Base-by-base conservation (phyloP, 92 coral and sea anemone genomes). In the Porites evermanni region DNA sequence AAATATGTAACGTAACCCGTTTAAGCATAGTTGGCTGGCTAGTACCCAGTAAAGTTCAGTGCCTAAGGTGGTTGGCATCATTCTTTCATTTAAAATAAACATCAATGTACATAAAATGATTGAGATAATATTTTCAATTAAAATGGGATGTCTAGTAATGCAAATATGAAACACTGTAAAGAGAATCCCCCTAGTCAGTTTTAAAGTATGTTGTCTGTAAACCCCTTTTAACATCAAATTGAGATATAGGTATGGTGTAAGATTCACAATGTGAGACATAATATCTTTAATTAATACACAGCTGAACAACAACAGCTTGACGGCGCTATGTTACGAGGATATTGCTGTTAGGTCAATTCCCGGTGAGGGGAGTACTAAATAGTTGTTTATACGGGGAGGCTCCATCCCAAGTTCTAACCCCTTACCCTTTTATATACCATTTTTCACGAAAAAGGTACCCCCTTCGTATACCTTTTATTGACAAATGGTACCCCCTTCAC, bases 1-100 rank as follows among this genome's bases (percentile, higher is more conserved):
- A 79, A 79, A 66, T 79, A 79, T 79, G 50, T 79, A 79, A 67
- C 52, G 14, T 79, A 65, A 2, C 67, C 67, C 19, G 47, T 79
- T 19, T 18, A 63, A 44, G 72, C 59, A 44, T 58, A 64, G 12
- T 20, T 78, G 38, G 6, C 71, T 78, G 12, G 20, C 17, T n/a
- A 66, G 75, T 54, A 60, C 44, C 44, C 56, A 23, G 70, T 64
- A 19, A n/a, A 64, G 44, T 78, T 65, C 72, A 64, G 82, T 79
- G 59, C 72, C 65, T 78, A 19, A 47, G 47, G 72, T 79, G 32
- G 65, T 80, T 69, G 32, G n/a, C 76, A 26, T 76, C 77, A 54
- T 29, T 80, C 67, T 80, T 69, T 56, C 77, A 16, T 24, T 80
- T 12, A 18, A 51, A 53, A 6, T 23, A 52, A 64, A 53, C 53